Percentiles rank a stretch among this genome's conserved stretches.
Evolutionary conservation across 2,113 vertebrate genomes (phyloP).

Genomic region (Rhodinocichla rosea): DNA sequence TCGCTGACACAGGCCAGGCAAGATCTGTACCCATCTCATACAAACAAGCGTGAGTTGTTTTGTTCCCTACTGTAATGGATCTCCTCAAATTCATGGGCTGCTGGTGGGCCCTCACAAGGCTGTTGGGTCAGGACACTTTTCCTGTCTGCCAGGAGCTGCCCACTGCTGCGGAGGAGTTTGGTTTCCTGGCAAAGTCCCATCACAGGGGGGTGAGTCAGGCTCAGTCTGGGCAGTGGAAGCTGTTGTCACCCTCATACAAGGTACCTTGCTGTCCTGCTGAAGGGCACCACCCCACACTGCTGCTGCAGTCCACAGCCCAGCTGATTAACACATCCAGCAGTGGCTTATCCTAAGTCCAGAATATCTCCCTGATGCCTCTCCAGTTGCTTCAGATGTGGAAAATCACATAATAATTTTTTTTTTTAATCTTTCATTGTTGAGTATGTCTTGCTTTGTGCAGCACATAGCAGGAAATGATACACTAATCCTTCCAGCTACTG

Average conservation of each 20-base stretch:
- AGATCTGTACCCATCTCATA: background rate
- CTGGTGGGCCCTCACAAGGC: background rate
- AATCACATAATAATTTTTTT: background rate
- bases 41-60: background rate
- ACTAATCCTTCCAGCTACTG: background rate
- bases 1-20: background rate
- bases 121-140: background rate
- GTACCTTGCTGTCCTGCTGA: background rate
- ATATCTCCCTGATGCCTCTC: background rate
- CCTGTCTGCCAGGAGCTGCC: background rate
- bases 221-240: background rate
- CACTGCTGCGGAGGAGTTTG: background rate
- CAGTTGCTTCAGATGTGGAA: background rate
- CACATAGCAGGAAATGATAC: background rate
- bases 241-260: background rate
- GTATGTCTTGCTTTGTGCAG: background rate
- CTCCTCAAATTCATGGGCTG: background rate
- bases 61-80: background rate
- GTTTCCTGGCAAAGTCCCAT: background rate
- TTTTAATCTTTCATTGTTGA: background rate
- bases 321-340: background rate
- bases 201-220: background rate
- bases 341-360: background rate
- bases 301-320: background rate
- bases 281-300: background rate